Evolutionary conservation across 2,113 vertebrate genomes (phyloP), one percentile per base, ranked within the genome.

Genomic region (Zootoca vivipara): DNA sequence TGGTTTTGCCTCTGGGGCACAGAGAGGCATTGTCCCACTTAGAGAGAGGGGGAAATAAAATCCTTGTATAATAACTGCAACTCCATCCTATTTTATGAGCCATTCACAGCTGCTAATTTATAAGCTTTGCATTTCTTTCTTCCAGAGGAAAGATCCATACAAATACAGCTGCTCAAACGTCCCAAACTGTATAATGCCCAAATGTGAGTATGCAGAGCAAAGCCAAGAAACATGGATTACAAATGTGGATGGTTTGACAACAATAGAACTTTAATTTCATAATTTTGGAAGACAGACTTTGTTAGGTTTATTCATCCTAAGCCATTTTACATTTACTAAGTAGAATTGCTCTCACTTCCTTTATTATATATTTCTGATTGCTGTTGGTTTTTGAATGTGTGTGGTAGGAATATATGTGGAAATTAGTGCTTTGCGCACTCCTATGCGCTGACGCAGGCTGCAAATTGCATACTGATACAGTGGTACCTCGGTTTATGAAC

Each of bases 51-150:
- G 79, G 62, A 86, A 90, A 82, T 86, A 85, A 89, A 89, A 82
- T 86, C 78, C 86, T 82, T 69, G 70, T 86, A 78, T 86, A 86
- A 83, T 86, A 86, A 90, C 79, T 78, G 79, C 79, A 86, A 70
- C 42, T 70, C 52, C 72, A 90, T 90, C 79, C 85, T 78, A 82
- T 83, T 90, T 90, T 90, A 90, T 62, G 73, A 52, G 73, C 89
- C 79, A 78, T 82, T 86, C 79, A 90, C 89, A 90, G 89, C 78
- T 90, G 85, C 85, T 90, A 83, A 90, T 86, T 86, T 78, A 82
- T 82, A 86, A 90, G 85, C 85, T 83, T 83, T 78, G 85, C 86
- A 82, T 40, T 86, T 86, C 72, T 78, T 86, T 78, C 89, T 86
- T 90, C 79, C 79, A 62, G 42, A 86, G 64, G 67, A 42, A 90